Percentiles rank a stretch among this genome's conserved stretches.
phyloP scores from a whole-genome alignment of 2,888 invertebrate genomes.

The Polydrusus pterygomalis region DNA sequence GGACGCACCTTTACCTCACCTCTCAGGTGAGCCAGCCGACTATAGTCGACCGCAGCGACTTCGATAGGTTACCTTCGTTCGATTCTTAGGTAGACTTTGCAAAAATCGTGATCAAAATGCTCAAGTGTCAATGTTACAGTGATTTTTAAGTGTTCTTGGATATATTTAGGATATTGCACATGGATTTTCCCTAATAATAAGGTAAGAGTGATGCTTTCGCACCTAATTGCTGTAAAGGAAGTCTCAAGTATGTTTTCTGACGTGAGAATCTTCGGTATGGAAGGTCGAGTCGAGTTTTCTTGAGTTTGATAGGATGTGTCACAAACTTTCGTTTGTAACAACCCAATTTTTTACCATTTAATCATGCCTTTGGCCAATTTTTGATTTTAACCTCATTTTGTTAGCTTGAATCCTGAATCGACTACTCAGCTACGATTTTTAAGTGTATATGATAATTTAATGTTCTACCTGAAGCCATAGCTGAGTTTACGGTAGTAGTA shows the following conservation, averaged over 20 bases:
- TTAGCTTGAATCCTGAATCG: not conserved
- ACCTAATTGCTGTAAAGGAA: constrained; percentile 1
- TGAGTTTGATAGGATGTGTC: constrained; percentile 11
- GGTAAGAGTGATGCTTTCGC: constrained; percentile 29
- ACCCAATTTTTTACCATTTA: constrained; percentile 22
- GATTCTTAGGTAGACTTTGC: constrained; percentile 33
- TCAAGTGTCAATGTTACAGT: constrained; percentile 38
- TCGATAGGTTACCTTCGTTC: constrained; percentile 47
- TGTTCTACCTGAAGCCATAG: too few species aligned
- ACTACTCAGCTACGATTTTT: not conserved
- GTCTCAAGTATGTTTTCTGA: constrained; percentile 8
- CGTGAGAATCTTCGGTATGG: constrained; percentile 28
- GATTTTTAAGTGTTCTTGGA: constrained; percentile 12
- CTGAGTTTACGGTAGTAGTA: too few species aligned
- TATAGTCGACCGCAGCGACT: constrained; percentile 48
- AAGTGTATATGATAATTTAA: too few species aligned
- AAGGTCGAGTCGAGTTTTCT: constrained; percentile 25
- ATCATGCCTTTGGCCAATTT: not conserved
- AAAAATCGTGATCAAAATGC: constrained; percentile 46
- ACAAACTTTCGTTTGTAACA: constrained; percentile 31
- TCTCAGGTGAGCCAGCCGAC: constrained; percentile 63
- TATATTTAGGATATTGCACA: constrained; percentile 36
- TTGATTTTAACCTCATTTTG: not conserved
- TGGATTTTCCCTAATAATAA: constrained; percentile 35
- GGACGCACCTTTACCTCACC: constrained; percentile 70